Percentiles rank a stretch among this genome's conserved stretches.
Evolutionary conservation across 64 coral and sea anemone species (phyloP).

Genomic region (Trachythela sp.): DNA sequence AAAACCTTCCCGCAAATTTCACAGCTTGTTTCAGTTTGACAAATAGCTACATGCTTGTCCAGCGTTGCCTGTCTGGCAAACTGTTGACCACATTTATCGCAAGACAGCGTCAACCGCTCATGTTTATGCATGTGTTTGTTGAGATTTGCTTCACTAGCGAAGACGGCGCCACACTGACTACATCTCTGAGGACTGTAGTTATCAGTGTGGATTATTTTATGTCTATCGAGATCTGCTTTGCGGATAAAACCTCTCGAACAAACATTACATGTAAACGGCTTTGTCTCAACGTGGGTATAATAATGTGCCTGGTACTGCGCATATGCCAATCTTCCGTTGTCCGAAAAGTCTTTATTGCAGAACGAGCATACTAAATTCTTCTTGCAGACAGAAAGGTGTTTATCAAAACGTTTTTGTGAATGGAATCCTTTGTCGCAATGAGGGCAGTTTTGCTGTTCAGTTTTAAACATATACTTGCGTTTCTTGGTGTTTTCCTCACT

Average conservation of each 20-base stretch:
- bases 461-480: neutral
- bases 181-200: neutral
- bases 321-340: neutral
- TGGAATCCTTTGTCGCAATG: slow-evolving; percentile 15
- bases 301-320: neutral
- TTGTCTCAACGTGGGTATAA: neutral
- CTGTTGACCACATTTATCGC: neutral
- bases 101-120: neutral
- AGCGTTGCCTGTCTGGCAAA: neutral
- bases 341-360: neutral
- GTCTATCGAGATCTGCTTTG: neutral
- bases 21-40: neutral
- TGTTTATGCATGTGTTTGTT: neutral
- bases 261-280: neutral
- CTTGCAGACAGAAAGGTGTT: neutral
- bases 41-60: neutral
- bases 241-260: neutral
- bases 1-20: neutral
- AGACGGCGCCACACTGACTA: neutral
- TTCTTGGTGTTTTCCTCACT: neutral
- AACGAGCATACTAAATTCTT: neutral
- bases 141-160: neutral
- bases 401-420: neutral
- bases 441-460: neutral
- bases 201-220: neutral